A percentile compares a stretch with the other conserved stretches of the same genome.
These are phyloP conservation scores for Fringilla coelebs DNA, from an alignment of 2,797 vertebrate genomes.

Conservation along the genomic window DNA sequence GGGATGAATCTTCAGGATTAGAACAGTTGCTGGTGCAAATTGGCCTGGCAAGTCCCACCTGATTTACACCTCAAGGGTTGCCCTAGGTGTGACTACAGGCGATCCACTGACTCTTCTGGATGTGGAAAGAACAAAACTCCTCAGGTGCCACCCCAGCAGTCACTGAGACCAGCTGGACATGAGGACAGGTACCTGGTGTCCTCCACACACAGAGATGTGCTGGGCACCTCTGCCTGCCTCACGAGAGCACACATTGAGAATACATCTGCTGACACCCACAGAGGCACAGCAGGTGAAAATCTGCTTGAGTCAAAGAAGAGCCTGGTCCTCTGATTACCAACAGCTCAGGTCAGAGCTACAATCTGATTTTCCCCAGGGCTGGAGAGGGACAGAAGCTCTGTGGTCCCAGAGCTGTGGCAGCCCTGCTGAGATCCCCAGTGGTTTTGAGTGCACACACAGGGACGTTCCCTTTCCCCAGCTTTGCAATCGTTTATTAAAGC, in stretches of 20 bases:
- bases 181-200: not conserved
- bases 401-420: not conserved
- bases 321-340: not conserved
- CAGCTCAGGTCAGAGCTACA: not conserved
- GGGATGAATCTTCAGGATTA: not conserved
- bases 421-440: not conserved
- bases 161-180: not conserved
- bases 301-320: not conserved
- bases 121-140: not conserved
- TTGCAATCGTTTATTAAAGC: slow-evolving; percentile 2
- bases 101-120: not conserved
- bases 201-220: not conserved
- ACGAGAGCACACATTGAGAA: rapidly evolving
- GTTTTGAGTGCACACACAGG: not conserved
- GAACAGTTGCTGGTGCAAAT: not conserved
- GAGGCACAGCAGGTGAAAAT: not conserved
- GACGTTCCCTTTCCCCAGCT: not conserved
- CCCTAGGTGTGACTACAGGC: not conserved
- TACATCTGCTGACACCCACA: not conserved
- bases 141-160: not conserved
- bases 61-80: not conserved
- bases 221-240: not conserved
- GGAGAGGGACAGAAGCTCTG: not conserved
- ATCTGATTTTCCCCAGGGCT: not conserved
- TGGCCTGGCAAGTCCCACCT: not conserved